Evolutionary conservation across 2,888 invertebrate genomes (phyloP).

Genomic region (Orthosia gracilis): DNA sequence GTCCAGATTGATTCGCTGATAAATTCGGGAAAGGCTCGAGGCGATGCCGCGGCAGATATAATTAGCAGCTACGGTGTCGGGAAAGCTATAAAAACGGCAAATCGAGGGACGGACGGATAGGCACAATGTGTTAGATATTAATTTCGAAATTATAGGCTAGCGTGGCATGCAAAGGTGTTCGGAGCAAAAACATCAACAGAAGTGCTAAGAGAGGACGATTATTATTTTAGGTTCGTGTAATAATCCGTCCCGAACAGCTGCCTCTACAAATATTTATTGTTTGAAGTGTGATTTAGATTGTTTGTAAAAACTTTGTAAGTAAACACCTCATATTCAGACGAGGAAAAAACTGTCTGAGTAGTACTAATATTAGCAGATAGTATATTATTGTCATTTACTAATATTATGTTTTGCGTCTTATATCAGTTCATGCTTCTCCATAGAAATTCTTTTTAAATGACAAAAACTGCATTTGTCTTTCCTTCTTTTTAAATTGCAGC

Average conservation of each 20-base stretch:
- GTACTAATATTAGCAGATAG: not conserved
- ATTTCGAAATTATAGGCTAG: slow-evolving; percentile 89
- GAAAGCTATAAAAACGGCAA: slow-evolving; percentile 87
- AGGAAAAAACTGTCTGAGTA: slow-evolving; percentile 27
- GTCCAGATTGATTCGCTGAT: slow-evolving; percentile 65
- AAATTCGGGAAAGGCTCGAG: slow-evolving; percentile 75
- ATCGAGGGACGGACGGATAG: slow-evolving; percentile 86
- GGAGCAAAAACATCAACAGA: slow-evolving; percentile 87
- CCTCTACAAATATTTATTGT: slow-evolving; percentile 90
- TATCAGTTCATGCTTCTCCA: not conserved
- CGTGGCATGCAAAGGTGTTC: slow-evolving; percentile 84
- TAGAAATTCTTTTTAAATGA: not conserved
- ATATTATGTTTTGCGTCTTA: not conserved
- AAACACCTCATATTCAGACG: slow-evolving; percentile 35
- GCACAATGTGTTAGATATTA: slow-evolving; percentile 91
- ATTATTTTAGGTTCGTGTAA: slow-evolving; percentile 86
- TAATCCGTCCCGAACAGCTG: slow-evolving; percentile 87
- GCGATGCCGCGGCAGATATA: slow-evolving; percentile 81
- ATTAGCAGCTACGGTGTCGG: slow-evolving; percentile 87
- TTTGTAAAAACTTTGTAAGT: slow-evolving; percentile 62
- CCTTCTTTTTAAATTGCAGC: not conserved
- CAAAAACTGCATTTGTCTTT: too few relatives aligned
- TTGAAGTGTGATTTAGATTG: slow-evolving; percentile 75
- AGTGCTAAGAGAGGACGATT: slow-evolving; percentile 88
- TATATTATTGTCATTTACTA: not conserved